Conservation (phyloP, 2,113 vertebrate species). For the Hippocampus comes region DNA sequence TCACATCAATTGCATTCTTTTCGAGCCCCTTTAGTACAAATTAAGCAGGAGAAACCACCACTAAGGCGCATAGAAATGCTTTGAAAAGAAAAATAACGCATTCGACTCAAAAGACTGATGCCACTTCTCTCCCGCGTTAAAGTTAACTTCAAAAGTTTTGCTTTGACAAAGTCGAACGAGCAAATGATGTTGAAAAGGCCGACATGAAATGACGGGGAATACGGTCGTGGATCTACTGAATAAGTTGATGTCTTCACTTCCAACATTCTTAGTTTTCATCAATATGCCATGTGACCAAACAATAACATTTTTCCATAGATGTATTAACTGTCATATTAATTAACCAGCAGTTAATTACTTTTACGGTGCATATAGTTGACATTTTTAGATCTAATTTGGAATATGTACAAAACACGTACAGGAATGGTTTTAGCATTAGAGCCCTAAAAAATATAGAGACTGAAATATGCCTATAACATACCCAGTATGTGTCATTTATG, state of each 20-base stretch:
- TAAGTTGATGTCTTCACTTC: background rate
- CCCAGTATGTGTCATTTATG: background rate
- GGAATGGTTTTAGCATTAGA: background rate
- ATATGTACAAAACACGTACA: background rate
- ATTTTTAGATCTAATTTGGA: background rate
- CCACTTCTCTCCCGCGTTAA: background rate
- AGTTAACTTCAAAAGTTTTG: background rate
- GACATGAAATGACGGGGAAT: background rate
- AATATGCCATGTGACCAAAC: background rate
- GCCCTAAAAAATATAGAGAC: background rate
- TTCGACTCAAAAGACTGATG: constrained; percentile 3
- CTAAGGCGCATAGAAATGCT: constrained; percentile 10
- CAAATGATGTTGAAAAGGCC: background rate
- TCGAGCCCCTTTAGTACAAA: background rate
- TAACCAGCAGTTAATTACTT: background rate
- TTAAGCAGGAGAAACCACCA: constrained; percentile 6
- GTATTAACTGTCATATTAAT: background rate
- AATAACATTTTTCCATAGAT: background rate
- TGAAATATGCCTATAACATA: background rate
- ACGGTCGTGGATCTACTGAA: background rate
- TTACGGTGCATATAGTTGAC: background rate
- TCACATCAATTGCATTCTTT: constrained; percentile 25
- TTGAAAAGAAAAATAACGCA: constrained; percentile 14
- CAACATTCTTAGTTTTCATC: background rate
- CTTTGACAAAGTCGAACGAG: background rate